phyloP scores from a whole-genome alignment of 2,113 vertebrate genomes.

The Pomatorhinus ruficollis region DNA sequence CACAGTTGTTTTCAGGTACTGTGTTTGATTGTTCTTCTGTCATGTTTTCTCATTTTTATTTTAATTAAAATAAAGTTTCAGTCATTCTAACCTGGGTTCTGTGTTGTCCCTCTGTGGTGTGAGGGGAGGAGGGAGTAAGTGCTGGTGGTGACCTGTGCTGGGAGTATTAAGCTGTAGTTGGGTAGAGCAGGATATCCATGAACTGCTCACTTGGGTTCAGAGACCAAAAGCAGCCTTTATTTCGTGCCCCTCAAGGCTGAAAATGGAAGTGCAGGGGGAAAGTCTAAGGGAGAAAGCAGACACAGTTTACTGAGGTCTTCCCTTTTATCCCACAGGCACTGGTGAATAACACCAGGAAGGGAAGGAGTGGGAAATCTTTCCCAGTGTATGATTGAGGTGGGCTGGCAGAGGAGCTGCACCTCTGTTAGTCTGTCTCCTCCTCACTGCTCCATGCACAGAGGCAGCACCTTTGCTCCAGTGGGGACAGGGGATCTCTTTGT shows the following conservation, averaged over 20 bases:
- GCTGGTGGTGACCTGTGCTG: neutral
- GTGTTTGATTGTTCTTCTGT: conserved; percentile 20
- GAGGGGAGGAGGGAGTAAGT: neutral
- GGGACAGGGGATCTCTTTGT: neutral
- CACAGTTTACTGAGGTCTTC: neutral
- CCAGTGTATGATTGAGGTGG: accelerated
- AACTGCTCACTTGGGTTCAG: neutral
- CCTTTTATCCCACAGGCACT: accelerated
- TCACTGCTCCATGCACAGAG: neutral
- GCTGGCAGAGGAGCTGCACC: neutral
- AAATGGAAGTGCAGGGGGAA: neutral
- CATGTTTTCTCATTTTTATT: conserved; percentile 17
- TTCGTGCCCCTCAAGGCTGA: neutral
- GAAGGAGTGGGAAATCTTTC: neutral
- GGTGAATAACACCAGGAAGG: neutral
- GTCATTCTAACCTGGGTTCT: conserved; percentile 14
- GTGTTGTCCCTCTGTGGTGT: conserved; percentile 40
- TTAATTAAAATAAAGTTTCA: conserved; percentile 5
- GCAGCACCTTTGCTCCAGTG: neutral
- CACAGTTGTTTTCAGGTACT: neutral
- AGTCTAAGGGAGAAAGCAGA: neutral
- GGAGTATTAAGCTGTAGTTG: neutral
- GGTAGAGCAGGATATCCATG: neutral
- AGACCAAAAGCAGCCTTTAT: neutral
- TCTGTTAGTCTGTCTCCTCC: neutral